Conservation (phyloP, 1,140 invertebrate genomes). For the Eriosoma lanigerum region DNA sequence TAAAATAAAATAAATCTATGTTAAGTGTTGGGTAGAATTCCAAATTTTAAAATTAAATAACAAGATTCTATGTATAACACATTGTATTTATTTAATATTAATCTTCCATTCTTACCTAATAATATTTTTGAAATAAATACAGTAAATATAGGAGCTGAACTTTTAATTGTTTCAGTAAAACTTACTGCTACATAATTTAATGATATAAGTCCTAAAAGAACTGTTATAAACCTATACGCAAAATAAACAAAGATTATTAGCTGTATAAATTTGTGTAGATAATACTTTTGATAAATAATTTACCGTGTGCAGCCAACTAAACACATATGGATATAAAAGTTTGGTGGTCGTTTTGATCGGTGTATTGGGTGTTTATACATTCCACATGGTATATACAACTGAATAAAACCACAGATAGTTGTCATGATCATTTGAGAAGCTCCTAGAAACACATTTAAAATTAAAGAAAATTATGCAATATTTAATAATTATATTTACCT, state of each 20-base stretch:
- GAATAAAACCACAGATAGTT: constrained; percentile 73
- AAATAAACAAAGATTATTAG: constrained; percentile 44
- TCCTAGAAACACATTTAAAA: constrained; percentile 59
- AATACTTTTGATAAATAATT: constrained; percentile 17
- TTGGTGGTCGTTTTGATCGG: constrained; percentile 67
- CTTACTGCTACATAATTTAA: constrained; percentile 83
- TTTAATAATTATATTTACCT: constrained; percentile 62
- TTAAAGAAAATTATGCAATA: not conserved
- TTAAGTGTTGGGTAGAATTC: too few relatives aligned
- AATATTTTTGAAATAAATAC: constrained; percentile 74
- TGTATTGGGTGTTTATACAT: constrained; percentile 66
- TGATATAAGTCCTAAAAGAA: constrained; percentile 74
- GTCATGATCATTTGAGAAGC: constrained; percentile 79
- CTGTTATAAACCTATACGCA: constrained; percentile 70
- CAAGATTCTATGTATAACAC: too few relatives aligned
- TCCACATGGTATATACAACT: constrained; percentile 75
- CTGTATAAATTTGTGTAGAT: not conserved
- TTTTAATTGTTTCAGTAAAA: constrained; percentile 85
- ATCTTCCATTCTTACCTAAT: constrained; percentile 62
- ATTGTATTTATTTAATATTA: not conserved
- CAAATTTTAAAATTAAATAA: too few relatives aligned
- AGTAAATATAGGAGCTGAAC: constrained; percentile 81
- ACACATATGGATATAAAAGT: constrained; percentile 76
- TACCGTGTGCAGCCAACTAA: constrained; percentile 75
- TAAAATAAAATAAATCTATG: constrained; percentile 55